Conservation (phyloP, 2,888 invertebrate species). For the Heliconius aoede region DNA sequence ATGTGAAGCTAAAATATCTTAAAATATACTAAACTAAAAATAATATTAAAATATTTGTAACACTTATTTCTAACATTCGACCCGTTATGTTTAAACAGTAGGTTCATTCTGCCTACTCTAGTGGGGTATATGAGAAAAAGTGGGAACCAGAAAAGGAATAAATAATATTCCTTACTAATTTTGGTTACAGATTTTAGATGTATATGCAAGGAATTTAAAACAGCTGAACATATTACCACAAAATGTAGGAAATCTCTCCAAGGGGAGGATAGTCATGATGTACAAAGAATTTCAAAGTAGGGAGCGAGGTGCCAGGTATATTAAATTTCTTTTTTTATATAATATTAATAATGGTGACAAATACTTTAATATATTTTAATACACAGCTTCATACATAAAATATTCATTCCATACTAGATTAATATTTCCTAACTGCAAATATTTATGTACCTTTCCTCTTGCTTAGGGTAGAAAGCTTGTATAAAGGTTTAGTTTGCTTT, state of each 20-base stretch:
- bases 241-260: slow-evolving; percentile 82
- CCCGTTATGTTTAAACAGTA: too few species aligned
- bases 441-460: too few species aligned
- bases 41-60: too few species aligned
- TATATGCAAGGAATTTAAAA: slow-evolving; percentile 85
- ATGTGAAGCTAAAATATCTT: too few species aligned
- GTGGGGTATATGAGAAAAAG: too few species aligned
- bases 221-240: slow-evolving; percentile 85
- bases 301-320: slow-evolving; percentile 71
- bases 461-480: too few species aligned
- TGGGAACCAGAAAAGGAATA: too few species aligned
- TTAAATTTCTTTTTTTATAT: neutral
- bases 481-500: too few species aligned
- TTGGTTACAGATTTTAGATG: slow-evolving; percentile 84
- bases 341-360: neutral
- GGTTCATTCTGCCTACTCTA: too few species aligned
- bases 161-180: neutral
- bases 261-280: slow-evolving; percentile 84
- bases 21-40: too few species aligned
- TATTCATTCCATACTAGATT: neutral
- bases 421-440: too few species aligned
- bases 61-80: too few species aligned
- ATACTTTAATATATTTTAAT: neutral
- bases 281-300: slow-evolving; percentile 83
- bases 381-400: neutral